These are phyloP conservation scores for Podarcis cretensis DNA, from an alignment of 2,113 vertebrate genomes.

Conservation along the genomic window DNA sequence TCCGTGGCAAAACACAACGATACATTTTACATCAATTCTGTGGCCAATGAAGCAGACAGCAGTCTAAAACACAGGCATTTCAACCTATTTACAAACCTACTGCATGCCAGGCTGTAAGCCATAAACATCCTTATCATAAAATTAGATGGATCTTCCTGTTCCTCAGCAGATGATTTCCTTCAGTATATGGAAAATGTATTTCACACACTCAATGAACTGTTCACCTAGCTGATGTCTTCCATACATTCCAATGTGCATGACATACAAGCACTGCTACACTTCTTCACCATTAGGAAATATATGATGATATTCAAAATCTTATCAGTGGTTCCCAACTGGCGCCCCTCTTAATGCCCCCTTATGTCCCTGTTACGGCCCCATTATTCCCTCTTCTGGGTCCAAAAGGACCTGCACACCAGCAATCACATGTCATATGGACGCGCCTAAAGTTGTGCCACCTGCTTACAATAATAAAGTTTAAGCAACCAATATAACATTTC, in stretches of 20 bases:
- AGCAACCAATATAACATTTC: neutral
- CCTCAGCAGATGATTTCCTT: neutral
- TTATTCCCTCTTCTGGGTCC: too few species aligned
- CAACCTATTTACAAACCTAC: neutral
- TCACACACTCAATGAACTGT: neutral
- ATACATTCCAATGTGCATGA: neutral
- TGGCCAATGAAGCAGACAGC: neutral
- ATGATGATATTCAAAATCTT: neutral
- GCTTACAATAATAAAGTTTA: neutral
- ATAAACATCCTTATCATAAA: slow-evolving; percentile 1
- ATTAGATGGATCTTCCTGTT: neutral
- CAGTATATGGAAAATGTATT: neutral
- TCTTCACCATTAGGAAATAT: neutral
- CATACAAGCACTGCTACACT: neutral
- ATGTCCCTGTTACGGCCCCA: too few species aligned
- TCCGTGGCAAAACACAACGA: neutral
- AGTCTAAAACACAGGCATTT: neutral
- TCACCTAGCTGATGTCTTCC: neutral
- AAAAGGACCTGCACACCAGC: too few species aligned
- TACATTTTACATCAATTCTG: neutral
- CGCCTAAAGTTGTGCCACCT: too few species aligned
- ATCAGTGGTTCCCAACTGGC: neutral
- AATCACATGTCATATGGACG: too few species aligned
- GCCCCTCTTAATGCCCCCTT: too few species aligned
- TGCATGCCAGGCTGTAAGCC: neutral